Evolutionary conservation across 1,140 invertebrate genomes (phyloP), one percentile per base, ranked within the genome.

Genomic region (Solenopsis invicta): DNA sequence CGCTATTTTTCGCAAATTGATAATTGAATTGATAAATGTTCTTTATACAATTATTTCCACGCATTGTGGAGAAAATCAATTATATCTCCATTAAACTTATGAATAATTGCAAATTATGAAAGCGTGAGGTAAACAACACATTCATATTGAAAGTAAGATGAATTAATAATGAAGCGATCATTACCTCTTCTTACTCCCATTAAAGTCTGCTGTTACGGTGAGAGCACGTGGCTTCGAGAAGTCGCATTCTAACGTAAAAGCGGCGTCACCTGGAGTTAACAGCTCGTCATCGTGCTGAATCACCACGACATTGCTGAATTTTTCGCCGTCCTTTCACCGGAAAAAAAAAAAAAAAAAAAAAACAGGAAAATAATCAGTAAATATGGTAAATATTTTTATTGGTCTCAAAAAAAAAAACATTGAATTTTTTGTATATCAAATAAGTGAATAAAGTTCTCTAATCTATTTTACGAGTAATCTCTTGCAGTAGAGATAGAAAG

Each of bases 281-380:
- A 97, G 90, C 81, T 97, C 96, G 54, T 96, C 96, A 92, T 97
- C 96, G 86, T 97, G 96, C 89, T 97, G 96, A 21, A 97, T 94
- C 13, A 97, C 95, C 45, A 97, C 92, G 18, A 96, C 95, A 85
- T 96, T 96, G 1, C 94, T 95, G 91, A 96, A 96, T 0, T 95
- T 94, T 45, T 96, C 95, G 4, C 94, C 95, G 21, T 96, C 94
- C 94, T 96, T 18, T 72, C 67, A 82, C 12, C 29, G 54, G 75
- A 61, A 52, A 18, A 18, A 37, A 12, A 54, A 18, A 64, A 74
- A 61, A 62, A 16, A 54, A 18, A 13, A 41, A 77, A 29, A 59
- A 29, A 64, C 9, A 24, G 2, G 37, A 5, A n/a, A 80, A 52
- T 52, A 48, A 45, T 48, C 24, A 29, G 1, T 48, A 61, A 16